These are phyloP conservation scores for Hyperoplus lanceolatus DNA, from an alignment of 2,797 vertebrate species.

Conservation along the genomic window DNA sequence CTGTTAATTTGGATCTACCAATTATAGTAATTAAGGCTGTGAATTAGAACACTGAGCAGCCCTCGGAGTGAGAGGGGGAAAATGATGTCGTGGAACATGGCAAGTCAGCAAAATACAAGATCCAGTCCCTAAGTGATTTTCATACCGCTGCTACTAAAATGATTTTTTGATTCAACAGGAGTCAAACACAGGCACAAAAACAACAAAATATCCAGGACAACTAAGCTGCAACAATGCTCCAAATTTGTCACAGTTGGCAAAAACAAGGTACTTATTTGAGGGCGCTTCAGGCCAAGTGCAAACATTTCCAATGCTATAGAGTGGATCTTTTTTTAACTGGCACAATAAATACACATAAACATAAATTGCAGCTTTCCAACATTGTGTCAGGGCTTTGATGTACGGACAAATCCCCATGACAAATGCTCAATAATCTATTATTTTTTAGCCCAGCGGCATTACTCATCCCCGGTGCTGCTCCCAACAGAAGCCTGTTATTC, in stretches of 20 bases:
- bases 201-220: slow-evolving; percentile 50
- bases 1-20: slow-evolving; percentile 86
- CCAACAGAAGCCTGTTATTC: slow-evolving; percentile 81
- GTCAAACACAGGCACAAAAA: slow-evolving; percentile 47
- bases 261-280: slow-evolving; percentile 30
- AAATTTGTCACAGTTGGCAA: slow-evolving; percentile 63
- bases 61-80: slow-evolving; percentile 54
- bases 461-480: slow-evolving; percentile 64
- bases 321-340: slow-evolving; percentile 23
- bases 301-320: slow-evolving; percentile 19
- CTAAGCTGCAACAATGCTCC: slow-evolving; percentile 46
- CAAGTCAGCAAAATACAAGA: slow-evolving; percentile 73
- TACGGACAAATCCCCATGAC: slow-evolving; percentile 57
- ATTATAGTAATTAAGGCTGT: slow-evolving; percentile 85
- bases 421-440: slow-evolving; percentile 63
- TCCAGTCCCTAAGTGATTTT: slow-evolving; percentile 45
- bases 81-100: slow-evolving; percentile 72
- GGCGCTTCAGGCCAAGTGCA: slow-evolving; percentile 30
- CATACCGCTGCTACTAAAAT: slow-evolving; percentile 49
- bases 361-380: slow-evolving; percentile 50
- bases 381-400: slow-evolving; percentile 35
- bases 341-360: slow-evolving; percentile 44
- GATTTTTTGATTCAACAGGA: slow-evolving; percentile 68
- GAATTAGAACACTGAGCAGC: slow-evolving; percentile 77
- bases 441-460: slow-evolving; percentile 61